Percentiles rank a stretch among this genome's conserved stretches.
phyloP scores from a whole-genome alignment of 2,888 invertebrate genomes.

The Epinotia brunnichana region DNA sequence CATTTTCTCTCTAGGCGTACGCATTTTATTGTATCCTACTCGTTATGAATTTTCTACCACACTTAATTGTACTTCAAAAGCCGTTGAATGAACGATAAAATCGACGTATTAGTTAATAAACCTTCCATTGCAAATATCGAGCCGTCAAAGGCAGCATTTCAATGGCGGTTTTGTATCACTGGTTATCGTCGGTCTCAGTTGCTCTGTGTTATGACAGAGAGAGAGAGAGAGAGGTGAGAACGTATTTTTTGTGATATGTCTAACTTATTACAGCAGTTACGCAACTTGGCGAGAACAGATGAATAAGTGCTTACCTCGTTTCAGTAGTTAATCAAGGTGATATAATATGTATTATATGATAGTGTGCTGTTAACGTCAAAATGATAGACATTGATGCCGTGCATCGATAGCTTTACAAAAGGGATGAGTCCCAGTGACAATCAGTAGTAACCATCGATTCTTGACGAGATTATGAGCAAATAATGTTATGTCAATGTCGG shows the following conservation, averaged over 20 bases:
- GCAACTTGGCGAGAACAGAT: constrained; percentile 19
- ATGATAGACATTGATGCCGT: no score
- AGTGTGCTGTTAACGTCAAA: background rate
- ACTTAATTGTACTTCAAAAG: no score
- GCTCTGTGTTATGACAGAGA: background rate
- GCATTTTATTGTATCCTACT: no score
- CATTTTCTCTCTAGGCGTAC: no score
- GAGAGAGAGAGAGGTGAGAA: constrained; percentile 15
- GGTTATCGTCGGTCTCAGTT: constrained; percentile 10
- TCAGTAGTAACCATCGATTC: no score
- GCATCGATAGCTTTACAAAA: no score
- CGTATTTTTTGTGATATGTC: constrained; percentile 6
- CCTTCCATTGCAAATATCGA: constrained; percentile 52
- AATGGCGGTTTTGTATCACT: constrained; percentile 47
- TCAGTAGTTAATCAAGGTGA: background rate
- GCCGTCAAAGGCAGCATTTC: constrained; percentile 57
- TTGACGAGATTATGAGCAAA: no score
- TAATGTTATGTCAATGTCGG: no score
- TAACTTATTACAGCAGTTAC: constrained; percentile 1
- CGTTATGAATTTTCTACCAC: no score
- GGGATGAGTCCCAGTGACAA: no score
- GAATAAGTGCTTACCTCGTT: background rate
- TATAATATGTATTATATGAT: background rate
- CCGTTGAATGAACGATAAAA: background rate
- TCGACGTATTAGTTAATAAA: constrained; percentile 18